These are phyloP conservation scores for Cheilosia variabilis DNA, from an alignment of 2,888 invertebrate genomes.

Conservation along the genomic window DNA sequence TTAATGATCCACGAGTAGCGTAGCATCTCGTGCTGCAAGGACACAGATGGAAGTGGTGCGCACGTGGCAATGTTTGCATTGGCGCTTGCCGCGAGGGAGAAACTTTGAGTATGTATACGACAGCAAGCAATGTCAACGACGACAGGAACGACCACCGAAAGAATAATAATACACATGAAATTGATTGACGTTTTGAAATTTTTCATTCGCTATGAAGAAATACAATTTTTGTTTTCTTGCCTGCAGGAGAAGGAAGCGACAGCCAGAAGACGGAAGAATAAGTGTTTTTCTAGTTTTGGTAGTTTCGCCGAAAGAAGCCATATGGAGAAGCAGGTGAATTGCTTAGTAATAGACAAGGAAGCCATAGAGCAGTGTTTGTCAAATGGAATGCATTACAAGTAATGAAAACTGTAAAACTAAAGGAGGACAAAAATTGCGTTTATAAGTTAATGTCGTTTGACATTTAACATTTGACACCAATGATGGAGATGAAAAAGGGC, in stretches of 20 bases:
- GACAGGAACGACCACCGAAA: slow-evolving; percentile 66
- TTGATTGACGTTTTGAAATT: slow-evolving; percentile 73
- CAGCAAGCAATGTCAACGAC: slow-evolving; percentile 36
- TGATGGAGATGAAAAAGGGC: background rate
- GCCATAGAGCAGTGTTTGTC: slow-evolving; percentile 29
- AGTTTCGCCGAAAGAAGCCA: slow-evolving; percentile 73
- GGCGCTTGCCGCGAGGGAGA: slow-evolving; percentile 54
- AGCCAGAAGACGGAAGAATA: slow-evolving; percentile 47
- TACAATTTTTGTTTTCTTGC: slow-evolving; percentile 40
- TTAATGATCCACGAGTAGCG: slow-evolving; percentile 71
- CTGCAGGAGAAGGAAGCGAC: slow-evolving; percentile 24
- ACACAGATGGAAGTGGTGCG: slow-evolving; percentile 64
- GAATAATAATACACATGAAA: slow-evolving; percentile 70
- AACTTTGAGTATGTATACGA: slow-evolving; percentile 20
- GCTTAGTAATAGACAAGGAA: slow-evolving; percentile 38
- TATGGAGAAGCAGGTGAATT: slow-evolving; percentile 65
- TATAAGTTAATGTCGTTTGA: slow-evolving; percentile 55
- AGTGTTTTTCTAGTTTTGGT: slow-evolving; percentile 54
- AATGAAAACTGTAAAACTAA: slow-evolving; percentile 38
- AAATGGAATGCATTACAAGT: slow-evolving; percentile 45
- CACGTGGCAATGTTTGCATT: slow-evolving; percentile 74
- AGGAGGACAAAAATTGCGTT: slow-evolving; percentile 30
- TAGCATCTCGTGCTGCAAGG: slow-evolving; percentile 40
- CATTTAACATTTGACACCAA: slow-evolving; percentile 56
- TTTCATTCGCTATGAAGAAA: slow-evolving; percentile 59